Evolutionary conservation across 2,797 vertebrate genomes (phyloP), one percentile per base, ranked within the genome.

Genomic region (Strix occidentalis): DNA sequence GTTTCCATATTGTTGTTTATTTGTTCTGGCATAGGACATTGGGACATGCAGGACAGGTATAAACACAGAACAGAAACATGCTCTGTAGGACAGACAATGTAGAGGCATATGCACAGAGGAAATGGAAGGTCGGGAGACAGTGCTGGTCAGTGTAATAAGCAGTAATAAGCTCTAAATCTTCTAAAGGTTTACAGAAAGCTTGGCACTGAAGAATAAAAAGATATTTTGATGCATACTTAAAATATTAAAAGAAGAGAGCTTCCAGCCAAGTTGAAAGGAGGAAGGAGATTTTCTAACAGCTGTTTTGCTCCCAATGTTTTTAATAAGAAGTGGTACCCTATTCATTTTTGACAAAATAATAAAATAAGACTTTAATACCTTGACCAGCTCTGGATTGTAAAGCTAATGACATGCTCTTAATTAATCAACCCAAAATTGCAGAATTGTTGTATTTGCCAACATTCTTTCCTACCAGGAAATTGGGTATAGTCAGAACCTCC

Each of bases 31-130:
- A 10, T 2, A 28, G 11, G 13, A 33, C 11, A 5, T 1, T 20
- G 48, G 14, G 13, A 6, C 4, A 8, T 16, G 37, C 7, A 43
- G 37, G 4, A 3, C 1, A 28, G 4, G 23, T 21, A 16, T 37
- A 77, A 56, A 33, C 12, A 58, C 19, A 41, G 46, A 33, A 28
- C 6, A 84, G 50, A 68, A 84, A 29, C 6, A 7, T 1, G 1
- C 2, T 87, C 11, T 24, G 8, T 5, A 31, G 48, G 14, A 70
- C 2, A 6, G 41, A 19, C 11, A 45, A 48, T 17, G 10, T 12
- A 74, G 51, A 43, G 17, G 9, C 14, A 19, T 16, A 43, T 5
- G 16, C 20, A 35, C 7, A 53, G 35, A 39, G 14, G 6, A 57
- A 43, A 20, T 2, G 5, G 35, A 45, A 82, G 31, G 21, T 28